A percentile compares a stretch with the other conserved stretches of the same genome.
These are phyloP conservation scores for Corythaeola cristata DNA, from an alignment of 2,113 vertebrate species.

Conservation along the genomic window DNA sequence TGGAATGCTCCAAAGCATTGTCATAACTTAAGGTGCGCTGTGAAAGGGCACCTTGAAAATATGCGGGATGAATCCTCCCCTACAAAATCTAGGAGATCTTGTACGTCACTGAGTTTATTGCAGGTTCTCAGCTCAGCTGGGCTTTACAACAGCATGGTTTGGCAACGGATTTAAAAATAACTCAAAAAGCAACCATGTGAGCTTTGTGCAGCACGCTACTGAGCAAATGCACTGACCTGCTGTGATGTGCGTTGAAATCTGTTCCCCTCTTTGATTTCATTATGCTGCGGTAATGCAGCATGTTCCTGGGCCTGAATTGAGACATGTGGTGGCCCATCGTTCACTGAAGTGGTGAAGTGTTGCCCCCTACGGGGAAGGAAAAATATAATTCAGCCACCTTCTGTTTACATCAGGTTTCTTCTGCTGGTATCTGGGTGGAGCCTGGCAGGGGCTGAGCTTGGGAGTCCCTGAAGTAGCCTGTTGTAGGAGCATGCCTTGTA, in stretches of 20 bases:
- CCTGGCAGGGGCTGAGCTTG: neutral
- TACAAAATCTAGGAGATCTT: neutral
- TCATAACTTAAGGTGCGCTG: neutral
- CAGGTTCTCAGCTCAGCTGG: neutral
- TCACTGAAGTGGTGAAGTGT: conserved; percentile 43
- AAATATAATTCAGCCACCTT: conserved; percentile 18
- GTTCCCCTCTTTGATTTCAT: conserved; percentile 21
- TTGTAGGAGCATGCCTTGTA: neutral
- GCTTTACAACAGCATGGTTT: neutral
- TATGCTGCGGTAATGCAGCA: neutral
- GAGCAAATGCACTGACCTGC: neutral
- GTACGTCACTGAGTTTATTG: neutral
- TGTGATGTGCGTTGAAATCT: neutral
- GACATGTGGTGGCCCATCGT: neutral
- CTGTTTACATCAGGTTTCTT: neutral
- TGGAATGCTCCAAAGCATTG: neutral
- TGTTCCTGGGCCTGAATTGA: neutral
- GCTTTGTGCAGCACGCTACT: neutral
- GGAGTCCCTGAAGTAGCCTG: neutral
- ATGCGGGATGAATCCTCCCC: neutral
- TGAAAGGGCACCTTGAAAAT: neutral
- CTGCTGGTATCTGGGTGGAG: neutral
- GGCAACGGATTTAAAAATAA: neutral
- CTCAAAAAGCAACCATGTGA: neutral
- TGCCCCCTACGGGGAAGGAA: conserved; percentile 68